Conservation (phyloP, 1,140 invertebrate species). For the Stegodyphus mimosarum region DNA sequence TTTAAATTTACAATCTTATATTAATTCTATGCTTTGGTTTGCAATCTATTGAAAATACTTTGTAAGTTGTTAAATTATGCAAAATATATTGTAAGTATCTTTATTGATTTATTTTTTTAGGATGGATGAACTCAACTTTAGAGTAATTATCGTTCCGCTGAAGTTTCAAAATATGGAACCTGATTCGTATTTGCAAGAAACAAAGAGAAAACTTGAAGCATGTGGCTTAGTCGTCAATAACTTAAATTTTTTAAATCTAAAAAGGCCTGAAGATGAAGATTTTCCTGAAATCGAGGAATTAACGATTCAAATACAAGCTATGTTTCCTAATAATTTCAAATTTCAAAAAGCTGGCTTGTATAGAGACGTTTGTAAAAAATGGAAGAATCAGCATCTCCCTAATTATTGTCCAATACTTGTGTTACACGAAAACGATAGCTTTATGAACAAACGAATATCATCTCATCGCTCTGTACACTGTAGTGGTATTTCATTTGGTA, state of each 20-base stretch:
- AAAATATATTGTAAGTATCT: not conserved
- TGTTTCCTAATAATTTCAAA: not conserved
- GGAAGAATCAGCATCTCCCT: not conserved
- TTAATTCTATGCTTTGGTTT: too few relatives aligned
- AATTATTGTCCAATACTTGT: too few relatives aligned
- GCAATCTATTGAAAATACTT: too few relatives aligned
- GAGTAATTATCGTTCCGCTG: not conserved
- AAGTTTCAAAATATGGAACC: not conserved
- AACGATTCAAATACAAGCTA: not conserved
- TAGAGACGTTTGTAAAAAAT: not conserved
- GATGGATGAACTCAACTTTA: not conserved
- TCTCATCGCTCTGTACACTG: not conserved
- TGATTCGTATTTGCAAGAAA: not conserved
- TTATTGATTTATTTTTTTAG: not conserved
- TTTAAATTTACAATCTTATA: too few relatives aligned
- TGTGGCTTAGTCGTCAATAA: not conserved
- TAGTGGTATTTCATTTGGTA: not conserved
- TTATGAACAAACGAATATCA: not conserved
- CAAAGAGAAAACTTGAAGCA: not conserved
- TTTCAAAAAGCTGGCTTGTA: not conserved
- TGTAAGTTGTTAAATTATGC: too few relatives aligned
- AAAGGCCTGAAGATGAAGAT: conserved; percentile 8
- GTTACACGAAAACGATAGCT: not conserved
- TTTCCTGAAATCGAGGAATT: conserved; percentile 14
- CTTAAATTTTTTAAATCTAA: not conserved